These are phyloP conservation scores for Rotaria macrura DNA, from an alignment of 2,888 invertebrate genomes.

Conservation along the genomic window DNA sequence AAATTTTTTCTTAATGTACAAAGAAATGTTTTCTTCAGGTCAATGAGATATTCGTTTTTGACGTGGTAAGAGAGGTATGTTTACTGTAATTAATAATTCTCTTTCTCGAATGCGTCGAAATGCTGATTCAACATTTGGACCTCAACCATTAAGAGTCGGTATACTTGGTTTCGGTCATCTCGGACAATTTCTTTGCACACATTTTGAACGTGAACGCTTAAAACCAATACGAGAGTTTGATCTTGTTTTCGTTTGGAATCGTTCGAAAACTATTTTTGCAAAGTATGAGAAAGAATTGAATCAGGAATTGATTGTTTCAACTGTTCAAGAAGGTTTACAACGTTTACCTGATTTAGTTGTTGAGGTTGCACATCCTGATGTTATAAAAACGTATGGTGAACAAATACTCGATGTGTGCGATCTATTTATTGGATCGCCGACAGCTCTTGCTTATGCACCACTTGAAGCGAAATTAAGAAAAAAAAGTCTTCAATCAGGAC, in stretches of 20 bases:
- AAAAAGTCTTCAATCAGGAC: slow-evolving; percentile 39
- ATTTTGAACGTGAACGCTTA: slow-evolving; percentile 42
- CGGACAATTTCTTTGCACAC: slow-evolving; percentile 39
- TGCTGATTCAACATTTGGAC: slow-evolving; percentile 42
- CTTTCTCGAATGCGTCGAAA: too few species aligned
- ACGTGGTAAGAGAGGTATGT: too few species aligned
- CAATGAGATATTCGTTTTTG: too few species aligned
- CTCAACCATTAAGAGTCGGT: slow-evolving; percentile 39
- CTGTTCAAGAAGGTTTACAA: slow-evolving; percentile 35
- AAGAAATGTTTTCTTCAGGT: background rate
- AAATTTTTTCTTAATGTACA: background rate
- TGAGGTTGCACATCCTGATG: slow-evolving; percentile 55
- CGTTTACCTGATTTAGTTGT: slow-evolving; percentile 50
- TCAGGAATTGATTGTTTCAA: background rate
- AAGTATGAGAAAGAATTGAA: background rate
- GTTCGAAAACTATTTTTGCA: slow-evolving; percentile 35
- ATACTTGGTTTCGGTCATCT: slow-evolving; percentile 51
- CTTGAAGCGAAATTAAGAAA: slow-evolving; percentile 45
- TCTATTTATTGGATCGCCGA: slow-evolving; percentile 54
- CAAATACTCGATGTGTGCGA: slow-evolving; percentile 44
- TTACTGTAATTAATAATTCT: too few species aligned
- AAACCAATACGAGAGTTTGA: slow-evolving; percentile 41
- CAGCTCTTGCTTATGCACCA: slow-evolving; percentile 51
- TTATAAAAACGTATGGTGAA: slow-evolving; percentile 50
- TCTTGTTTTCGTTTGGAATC: slow-evolving; percentile 52